Percentiles rank a stretch among this genome's conserved stretches.
These are phyloP conservation scores for Stictocephala bisonia DNA, from an alignment of 2,888 invertebrate genomes.

Conservation along the genomic window DNA sequence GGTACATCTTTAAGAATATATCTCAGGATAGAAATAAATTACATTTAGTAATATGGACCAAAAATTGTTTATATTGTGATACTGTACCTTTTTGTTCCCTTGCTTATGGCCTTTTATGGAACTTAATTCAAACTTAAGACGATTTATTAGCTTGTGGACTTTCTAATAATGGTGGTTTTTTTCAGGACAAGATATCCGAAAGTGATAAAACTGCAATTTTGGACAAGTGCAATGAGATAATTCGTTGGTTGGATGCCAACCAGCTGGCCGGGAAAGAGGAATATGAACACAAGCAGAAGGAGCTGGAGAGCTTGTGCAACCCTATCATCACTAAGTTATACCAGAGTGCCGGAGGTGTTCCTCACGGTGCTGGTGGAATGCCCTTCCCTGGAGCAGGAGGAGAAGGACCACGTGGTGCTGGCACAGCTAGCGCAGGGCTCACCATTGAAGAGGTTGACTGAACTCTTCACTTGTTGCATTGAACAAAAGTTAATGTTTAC, in stretches of 20 bases:
- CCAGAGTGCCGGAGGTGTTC: conserved; percentile 81
- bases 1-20: too few species aligned
- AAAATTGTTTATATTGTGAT: too few species aligned
- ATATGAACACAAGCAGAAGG: conserved; percentile 95
- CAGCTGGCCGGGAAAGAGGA: conserved; percentile 94
- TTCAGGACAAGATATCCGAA: conserved; percentile 80
- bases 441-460: conserved; percentile 95
- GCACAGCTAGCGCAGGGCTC: conserved; percentile 77
- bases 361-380: conserved; percentile 76
- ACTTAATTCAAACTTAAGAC: too few species aligned
- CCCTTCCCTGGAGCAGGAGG: conserved; percentile 70
- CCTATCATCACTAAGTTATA: conserved; percentile 96
- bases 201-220: conserved; percentile 83
- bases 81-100: too few species aligned
- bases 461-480: too few species aligned
- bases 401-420: conserved; percentile 73
- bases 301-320: conserved; percentile 90
- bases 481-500: too few species aligned
- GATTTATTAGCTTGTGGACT: too few species aligned
- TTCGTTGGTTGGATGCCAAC: conserved; percentile 86
- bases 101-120: too few species aligned
- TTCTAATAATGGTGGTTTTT: neutral
- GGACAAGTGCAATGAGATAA: conserved; percentile 90
- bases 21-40: too few species aligned
- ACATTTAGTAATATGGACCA: too few species aligned